A percentile compares a stretch with the other conserved stretches of the same genome.
Conservation (phyloP, 2,888 invertebrate genomes). For the Heliconius ismenius region DNA sequence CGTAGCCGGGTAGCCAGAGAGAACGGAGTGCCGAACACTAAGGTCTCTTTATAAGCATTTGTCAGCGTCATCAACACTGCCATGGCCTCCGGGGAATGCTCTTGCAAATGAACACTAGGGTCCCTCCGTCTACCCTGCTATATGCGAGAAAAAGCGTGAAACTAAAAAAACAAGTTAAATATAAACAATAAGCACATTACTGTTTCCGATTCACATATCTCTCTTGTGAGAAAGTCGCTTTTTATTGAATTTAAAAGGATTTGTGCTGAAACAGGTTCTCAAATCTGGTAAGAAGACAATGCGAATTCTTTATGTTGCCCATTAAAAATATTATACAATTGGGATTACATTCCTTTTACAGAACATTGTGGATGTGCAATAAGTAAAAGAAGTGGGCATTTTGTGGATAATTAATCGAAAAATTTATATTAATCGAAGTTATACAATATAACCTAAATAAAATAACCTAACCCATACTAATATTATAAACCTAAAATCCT, state of each 20-base stretch:
- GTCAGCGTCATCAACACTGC: no score
- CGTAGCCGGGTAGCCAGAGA: no score
- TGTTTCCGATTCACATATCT: slow-evolving; percentile 52
- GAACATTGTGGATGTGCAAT: not conserved
- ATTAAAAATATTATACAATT: not conserved
- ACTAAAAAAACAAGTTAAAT: not conserved
- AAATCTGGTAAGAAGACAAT: slow-evolving; percentile 7
- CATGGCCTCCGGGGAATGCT: no score
- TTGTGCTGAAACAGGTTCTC: not conserved
- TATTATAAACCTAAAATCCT: not conserved
- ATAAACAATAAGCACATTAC: slow-evolving; percentile 30
- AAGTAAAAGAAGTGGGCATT: not conserved
- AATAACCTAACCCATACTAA: not conserved
- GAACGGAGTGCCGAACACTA: no score
- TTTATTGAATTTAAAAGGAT: not conserved
- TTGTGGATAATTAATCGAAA: not conserved
- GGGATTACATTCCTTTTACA: not conserved
- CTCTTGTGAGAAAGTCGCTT: slow-evolving; percentile 36
- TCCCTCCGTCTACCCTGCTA: not conserved
- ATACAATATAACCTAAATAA: not conserved
- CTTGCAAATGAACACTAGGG: not conserved
- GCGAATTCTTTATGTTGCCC: slow-evolving; percentile 1
- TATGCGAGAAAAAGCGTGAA: not conserved
- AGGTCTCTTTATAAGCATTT: no score
- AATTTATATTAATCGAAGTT: not conserved